Conservation (phyloP, 2,888 invertebrate genomes). For the Sipha maydis region DNA sequence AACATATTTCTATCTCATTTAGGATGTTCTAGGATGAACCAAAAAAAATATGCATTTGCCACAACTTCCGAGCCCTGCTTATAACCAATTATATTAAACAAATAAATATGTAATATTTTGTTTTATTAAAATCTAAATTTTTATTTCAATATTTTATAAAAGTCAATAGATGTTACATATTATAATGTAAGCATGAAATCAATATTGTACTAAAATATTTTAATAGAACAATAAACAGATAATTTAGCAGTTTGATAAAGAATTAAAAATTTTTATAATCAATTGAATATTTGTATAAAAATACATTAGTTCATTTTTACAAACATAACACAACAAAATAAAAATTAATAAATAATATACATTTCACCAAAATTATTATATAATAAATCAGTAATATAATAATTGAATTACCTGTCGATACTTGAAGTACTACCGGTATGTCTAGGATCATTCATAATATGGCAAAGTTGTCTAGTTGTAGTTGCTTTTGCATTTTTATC, state of each 20-base stretch:
- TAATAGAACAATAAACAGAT: neutral
- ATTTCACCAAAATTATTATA: too few relatives aligned
- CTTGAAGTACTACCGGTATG: slow-evolving; percentile 59
- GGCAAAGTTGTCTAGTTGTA: slow-evolving; percentile 58
- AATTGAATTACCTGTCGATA: slow-evolving; percentile 54
- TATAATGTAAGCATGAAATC: neutral
- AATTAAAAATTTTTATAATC: neutral
- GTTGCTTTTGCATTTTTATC: slow-evolving; percentile 58
- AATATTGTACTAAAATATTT: neutral
- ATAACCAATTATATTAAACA: neutral
- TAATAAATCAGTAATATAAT: neutral
- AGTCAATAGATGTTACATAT: neutral
- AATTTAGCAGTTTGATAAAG: neutral
- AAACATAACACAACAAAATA: too few relatives aligned
- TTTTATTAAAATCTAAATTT: neutral
- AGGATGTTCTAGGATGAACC: too few relatives aligned
- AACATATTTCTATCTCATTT: too few relatives aligned
- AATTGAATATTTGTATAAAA: too few relatives aligned
- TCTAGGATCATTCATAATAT: slow-evolving; percentile 59
- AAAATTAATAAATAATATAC: too few relatives aligned
- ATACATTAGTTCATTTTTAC: too few relatives aligned
- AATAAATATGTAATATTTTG: neutral
- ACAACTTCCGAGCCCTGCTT: too few relatives aligned
- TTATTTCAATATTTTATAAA: neutral
- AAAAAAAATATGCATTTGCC: too few relatives aligned